phyloP scores from a whole-genome alignment of 2,888 invertebrate species.

The Drosophila atripex region DNA sequence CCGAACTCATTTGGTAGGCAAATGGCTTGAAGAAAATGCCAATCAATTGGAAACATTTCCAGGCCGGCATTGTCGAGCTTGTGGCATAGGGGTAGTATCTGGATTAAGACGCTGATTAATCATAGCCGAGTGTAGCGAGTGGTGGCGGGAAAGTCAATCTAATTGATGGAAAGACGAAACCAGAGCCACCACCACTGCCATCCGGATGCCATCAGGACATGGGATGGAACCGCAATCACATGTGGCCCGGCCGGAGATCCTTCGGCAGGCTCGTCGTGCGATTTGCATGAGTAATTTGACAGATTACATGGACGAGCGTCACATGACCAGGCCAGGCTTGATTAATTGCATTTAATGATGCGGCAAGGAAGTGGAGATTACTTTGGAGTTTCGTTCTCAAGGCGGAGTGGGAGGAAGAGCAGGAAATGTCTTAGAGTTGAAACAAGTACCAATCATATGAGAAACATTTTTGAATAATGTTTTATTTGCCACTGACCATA shows the following conservation, averaged over 20 bases:
- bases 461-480: neutral
- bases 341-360: conserved; percentile 57
- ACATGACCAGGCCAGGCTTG: conserved; percentile 30
- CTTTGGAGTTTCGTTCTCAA: too few relatives aligned
- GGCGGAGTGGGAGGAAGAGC: too few relatives aligned
- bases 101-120: conserved; percentile 75
- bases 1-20: conserved; percentile 53
- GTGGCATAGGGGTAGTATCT: conserved; percentile 29
- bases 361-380: conserved; percentile 21
- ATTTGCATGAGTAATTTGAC: conserved; percentile 81
- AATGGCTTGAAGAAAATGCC: conserved; percentile 46
- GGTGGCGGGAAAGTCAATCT: conserved; percentile 65
- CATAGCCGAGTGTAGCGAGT: conserved; percentile 49
- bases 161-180: conserved; percentile 64
- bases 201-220: conserved; percentile 28
- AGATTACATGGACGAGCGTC: conserved; percentile 64
- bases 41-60: conserved; percentile 76
- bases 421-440: too few relatives aligned
- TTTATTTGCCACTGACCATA: conserved; percentile 17
- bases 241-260: conserved; percentile 32
- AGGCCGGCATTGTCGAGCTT: neutral
- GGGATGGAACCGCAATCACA: conserved; percentile 66
- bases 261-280: conserved; percentile 26
- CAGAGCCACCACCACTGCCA: conserved; percentile 27
- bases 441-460: too few relatives aligned